Evolutionary conservation across 35 echinoderm and acorn worm genomes (phyloP), one percentile per base, ranked within the genome.

Genomic region (Strongylocentrotus purpuratus): DNA sequence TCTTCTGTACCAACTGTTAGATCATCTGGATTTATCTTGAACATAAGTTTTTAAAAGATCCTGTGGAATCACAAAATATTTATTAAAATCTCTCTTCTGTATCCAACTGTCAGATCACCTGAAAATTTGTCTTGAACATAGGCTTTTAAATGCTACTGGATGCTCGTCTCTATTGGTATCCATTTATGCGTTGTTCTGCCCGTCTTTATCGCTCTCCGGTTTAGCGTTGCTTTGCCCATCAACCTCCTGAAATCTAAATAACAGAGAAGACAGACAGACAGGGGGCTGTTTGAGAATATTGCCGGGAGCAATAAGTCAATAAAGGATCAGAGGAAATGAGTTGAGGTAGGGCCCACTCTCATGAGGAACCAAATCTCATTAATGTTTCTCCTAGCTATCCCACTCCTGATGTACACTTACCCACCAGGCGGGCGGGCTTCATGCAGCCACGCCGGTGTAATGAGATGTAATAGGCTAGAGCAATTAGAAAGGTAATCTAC

Each of bases 241-340:
- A 78, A 78, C 65, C 3, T 78, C 25, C 65, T 78, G 65, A 6
- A 78, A 78, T 78, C 65, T 78, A 78, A 78, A 78, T 78, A 78
- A 78, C 65, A 78, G 20, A 78, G 65, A 78, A 78, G 65, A 55
- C 35, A 41, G 35, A 41, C 35, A 59, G 52, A 59, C 52, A 71
- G 22, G 20, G 65, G 25, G 65, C 65, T 59, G 22, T 78, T 78
- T 15, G 28, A n/a, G 65, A 78, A 78, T 78, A 78, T 78, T 78
- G 65, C 65, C 65, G 25, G 65, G 65, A 78, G 65, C 20, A 28
- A 78, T 78, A 22, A 78, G 65, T 78, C 65, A 78, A 78, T 78
- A 78, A 78, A 78, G 65, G 65, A 78, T 78, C 65, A 78, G 65
- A 78, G 65, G 65, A 78, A 78, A 78, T 78, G 65, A 78, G 65